Evolutionary conservation across 2,113 vertebrate species (phyloP).

Genomic region (Casuarius casuarius): DNA sequence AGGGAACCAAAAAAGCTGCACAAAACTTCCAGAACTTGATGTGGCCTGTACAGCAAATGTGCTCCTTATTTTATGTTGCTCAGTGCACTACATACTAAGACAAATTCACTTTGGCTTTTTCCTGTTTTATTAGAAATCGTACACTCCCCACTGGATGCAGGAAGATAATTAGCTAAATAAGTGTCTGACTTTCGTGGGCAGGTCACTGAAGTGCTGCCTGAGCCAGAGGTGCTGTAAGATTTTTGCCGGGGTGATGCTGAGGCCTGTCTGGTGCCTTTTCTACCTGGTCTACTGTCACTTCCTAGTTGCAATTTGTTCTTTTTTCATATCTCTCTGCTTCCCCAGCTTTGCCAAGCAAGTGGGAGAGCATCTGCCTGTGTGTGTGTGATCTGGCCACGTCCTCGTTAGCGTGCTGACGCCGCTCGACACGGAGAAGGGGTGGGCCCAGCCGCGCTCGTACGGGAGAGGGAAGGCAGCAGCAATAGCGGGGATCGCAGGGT

Average conservation of each 20-base stretch:
- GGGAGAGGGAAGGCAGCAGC: background rate
- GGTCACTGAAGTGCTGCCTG: background rate
- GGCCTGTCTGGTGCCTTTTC: background rate
- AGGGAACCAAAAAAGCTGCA: background rate
- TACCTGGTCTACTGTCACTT: background rate
- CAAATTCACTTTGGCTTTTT: conserved; percentile 29
- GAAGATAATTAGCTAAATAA: background rate
- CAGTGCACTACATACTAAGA: background rate
- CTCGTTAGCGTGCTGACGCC: background rate
- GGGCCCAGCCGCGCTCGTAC: background rate
- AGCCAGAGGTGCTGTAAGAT: conserved; percentile 5
- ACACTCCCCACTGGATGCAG: conserved; percentile 14
- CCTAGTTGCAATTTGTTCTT: background rate
- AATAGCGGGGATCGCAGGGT: background rate
- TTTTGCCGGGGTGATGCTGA: background rate
- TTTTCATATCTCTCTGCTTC: background rate
- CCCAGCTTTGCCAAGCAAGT: background rate
- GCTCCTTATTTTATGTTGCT: background rate
- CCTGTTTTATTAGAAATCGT: conserved; percentile 25
- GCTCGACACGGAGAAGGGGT: background rate
- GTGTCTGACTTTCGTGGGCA: background rate
- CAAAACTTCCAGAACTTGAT: background rate
- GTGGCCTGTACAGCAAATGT: conserved; percentile 5
- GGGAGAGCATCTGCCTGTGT: background rate
- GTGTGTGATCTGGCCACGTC: background rate